These are phyloP conservation scores for Orbicella faveolata DNA, from an alignment of 64 coral and sea anemone species.

Conservation along the genomic window DNA sequence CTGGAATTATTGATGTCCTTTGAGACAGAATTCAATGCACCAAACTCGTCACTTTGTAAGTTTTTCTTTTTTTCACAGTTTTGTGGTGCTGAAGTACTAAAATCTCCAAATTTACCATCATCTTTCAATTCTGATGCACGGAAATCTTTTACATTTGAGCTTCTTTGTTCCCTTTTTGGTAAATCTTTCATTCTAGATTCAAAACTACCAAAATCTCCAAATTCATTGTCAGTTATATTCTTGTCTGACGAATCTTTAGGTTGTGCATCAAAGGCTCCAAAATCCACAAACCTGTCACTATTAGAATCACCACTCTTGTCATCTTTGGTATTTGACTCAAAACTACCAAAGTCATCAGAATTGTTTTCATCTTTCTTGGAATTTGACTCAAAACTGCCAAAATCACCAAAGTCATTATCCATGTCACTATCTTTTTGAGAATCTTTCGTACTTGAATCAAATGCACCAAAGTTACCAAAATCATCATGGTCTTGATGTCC, in stretches of 20 bases:
- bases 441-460: constrained; percentile 21
- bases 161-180: neutral
- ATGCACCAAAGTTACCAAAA: constrained; percentile 33
- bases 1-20: too few relatives aligned
- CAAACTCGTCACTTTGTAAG: neutral
- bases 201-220: constrained; percentile 54
- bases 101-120: neutral
- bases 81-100: too few relatives aligned
- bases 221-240: constrained; percentile 17
- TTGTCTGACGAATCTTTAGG: neutral
- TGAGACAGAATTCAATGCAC: neutral
- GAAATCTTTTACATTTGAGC: neutral
- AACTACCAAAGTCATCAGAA: constrained; percentile 11
- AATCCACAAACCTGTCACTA: constrained; percentile 1
- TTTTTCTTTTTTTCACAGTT: neutral
- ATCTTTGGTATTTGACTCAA: neutral
- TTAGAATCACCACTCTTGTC: neutral
- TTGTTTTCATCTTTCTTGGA: neutral
- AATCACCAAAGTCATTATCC: constrained; percentile 29
- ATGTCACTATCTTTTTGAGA: neutral
- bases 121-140: neutral
- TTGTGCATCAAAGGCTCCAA: constrained; percentile 2
- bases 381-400: constrained; percentile 16
- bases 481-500: too few relatives aligned
- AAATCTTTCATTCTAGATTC: neutral